Evolutionary conservation across 1,140 invertebrate genomes (phyloP).

Genomic region (Oncopeltus fasciatus): DNA sequence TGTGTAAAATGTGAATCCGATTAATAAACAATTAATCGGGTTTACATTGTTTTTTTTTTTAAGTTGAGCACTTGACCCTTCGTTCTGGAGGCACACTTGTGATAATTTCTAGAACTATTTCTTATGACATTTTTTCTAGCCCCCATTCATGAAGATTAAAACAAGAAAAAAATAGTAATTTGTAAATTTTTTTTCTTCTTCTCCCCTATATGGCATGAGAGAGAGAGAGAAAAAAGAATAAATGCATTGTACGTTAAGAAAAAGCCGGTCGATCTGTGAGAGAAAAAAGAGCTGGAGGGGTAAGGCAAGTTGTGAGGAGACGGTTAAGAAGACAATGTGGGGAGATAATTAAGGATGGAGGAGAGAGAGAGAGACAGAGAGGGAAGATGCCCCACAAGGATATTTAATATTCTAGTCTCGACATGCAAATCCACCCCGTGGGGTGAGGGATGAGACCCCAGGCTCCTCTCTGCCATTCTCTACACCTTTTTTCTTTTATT

Average conservation of each 20-base stretch:
- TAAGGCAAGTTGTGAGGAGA: not conserved
- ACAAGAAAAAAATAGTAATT: too few relatives aligned
- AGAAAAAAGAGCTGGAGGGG: not conserved
- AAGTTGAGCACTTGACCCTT: too few relatives aligned
- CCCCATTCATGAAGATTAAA: too few relatives aligned
- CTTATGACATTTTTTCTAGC: too few relatives aligned
- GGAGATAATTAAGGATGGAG: not conserved
- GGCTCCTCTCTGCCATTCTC: too few relatives aligned
- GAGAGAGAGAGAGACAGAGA: conserved; percentile 2
- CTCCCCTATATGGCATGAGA: not conserved
- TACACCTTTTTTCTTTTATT: too few relatives aligned
- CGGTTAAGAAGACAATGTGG: not conserved
- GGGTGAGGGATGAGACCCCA: conserved; percentile 4
- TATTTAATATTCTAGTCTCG: conserved; percentile 1
- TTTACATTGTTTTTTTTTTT: too few relatives aligned
- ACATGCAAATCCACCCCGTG: not conserved
- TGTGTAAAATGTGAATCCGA: too few relatives aligned
- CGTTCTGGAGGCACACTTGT: too few relatives aligned
- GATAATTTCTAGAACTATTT: too few relatives aligned
- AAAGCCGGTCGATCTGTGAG: not conserved
- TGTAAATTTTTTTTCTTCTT: too few relatives aligned
- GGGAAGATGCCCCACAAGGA: not conserved
- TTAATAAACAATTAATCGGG: too few relatives aligned
- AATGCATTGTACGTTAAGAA: not conserved
- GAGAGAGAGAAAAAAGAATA: not conserved